A percentile compares a stretch with the other conserved stretches of the same genome.
Evolutionary conservation across 2,113 vertebrate genomes (phyloP).

Genomic region (Puntigrus tetrazona): DNA sequence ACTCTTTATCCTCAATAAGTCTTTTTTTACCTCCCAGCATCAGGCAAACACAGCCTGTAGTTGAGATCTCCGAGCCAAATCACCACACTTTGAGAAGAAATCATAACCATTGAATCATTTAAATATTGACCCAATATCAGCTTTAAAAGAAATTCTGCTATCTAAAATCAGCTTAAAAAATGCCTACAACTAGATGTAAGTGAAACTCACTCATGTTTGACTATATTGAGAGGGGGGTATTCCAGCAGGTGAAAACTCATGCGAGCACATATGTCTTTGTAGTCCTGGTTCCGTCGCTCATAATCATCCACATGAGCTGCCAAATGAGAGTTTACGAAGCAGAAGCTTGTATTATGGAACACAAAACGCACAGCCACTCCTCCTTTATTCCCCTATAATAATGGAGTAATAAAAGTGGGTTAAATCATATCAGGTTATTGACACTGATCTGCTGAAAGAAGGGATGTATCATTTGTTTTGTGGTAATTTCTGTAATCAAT

Average conservation of each 20-base stretch:
- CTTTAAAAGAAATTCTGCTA: neutral
- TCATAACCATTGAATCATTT: neutral
- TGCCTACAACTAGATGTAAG: neutral
- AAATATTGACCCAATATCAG: neutral
- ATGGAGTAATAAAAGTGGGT: neutral
- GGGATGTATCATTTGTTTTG: neutral
- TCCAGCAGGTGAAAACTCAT: slow-evolving; percentile 87
- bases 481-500: neutral
- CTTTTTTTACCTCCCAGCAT: slow-evolving; percentile 86
- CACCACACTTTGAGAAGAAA: slow-evolving; percentile 81
- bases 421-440: neutral
- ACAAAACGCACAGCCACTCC: slow-evolving; percentile 93
- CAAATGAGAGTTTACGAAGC: slow-evolving; percentile 93
- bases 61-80: slow-evolving; percentile 98
- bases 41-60: slow-evolving; percentile 88
- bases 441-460: neutral
- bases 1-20: slow-evolving; percentile 81
- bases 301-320: slow-evolving; percentile 95
- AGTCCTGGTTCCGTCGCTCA: slow-evolving; percentile 96
- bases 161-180: neutral
- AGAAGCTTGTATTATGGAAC: slow-evolving; percentile 97
- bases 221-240: slow-evolving; percentile 84
- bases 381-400: slow-evolving; percentile 92
- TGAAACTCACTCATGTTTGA: slow-evolving; percentile 92
- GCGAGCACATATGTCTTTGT: slow-evolving; percentile 95